Evolutionary conservation across 1,140 invertebrate species (phyloP), one percentile per base, ranked within the genome.

Genomic region (Penaeus vannamei): DNA sequence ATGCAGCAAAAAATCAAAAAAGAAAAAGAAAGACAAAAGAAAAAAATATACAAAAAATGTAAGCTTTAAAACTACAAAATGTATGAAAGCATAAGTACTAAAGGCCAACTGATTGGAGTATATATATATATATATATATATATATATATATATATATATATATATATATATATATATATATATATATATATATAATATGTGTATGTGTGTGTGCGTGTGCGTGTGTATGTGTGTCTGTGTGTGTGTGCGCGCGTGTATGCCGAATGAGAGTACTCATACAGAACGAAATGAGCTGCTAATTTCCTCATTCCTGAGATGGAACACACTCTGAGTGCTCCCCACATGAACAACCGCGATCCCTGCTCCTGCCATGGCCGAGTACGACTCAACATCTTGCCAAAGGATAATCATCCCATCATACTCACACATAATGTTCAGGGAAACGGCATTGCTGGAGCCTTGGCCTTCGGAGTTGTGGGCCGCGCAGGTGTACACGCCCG

Each of bases 401-500:
- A 32, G 29, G 23, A 32, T n/a, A 76, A 79, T 64, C 3, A 61
- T 42, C n/a, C 5, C 19, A 53, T 53, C 46, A 53, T 59, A 92
- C 91, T 92, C 86, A 92, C 92, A 97, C 93, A 97, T 95, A 92
- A 98, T 96, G 91, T 96, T 95, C 29, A 98, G 93, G 87, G 94
- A 94, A 69, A 92, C 86, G 29, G 89, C 61, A 66, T 91, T 91
- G 92, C 95, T 95, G 69, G 92, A 91, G 12, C 94, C 94, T 91
- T 95, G 94, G 22, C 94, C 94, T 92, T 95, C 93, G 59, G 92
- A 91, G 91, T 96, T 95, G 82, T 93, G 93, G 22, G 95, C 95
- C 17, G 94, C 93, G 91, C 95, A 96, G n/a, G 94, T 96, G 93
- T 98, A 98, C 91, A 95, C 95, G 7, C 95, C 95, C 0, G 94